Evolutionary conservation across 2,113 vertebrate species (phyloP).

Genomic region (Cheilinus undulatus): DNA sequence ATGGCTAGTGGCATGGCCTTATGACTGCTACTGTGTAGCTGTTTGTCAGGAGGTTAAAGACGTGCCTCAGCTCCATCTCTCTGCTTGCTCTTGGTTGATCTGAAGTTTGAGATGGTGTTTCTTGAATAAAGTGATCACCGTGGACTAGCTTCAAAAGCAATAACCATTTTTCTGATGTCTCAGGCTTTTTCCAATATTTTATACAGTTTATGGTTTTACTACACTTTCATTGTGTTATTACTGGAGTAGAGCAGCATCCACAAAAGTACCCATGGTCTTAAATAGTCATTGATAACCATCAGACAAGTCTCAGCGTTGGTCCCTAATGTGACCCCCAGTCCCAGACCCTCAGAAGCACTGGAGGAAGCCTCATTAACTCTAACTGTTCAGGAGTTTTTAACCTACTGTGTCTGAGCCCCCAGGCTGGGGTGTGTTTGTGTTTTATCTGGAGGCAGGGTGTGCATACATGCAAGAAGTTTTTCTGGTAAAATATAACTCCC

Average conservation of each 20-base stretch:
- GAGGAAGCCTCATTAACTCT: conserved; percentile 60
- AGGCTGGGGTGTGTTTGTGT: conserved; percentile 48
- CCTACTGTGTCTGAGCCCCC: conserved; percentile 31
- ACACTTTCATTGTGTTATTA: conserved; percentile 5
- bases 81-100: no score
- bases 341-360: conserved; percentile 31
- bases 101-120: no score
- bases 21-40: no score
- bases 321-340: not conserved
- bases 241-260: conserved; percentile 2
- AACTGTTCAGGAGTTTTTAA: conserved; percentile 13
- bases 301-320: conserved; percentile 8
- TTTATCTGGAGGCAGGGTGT: conserved; percentile 45
- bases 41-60: no score
- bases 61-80: no score
- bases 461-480: conserved; percentile 53
- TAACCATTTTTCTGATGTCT: no score
- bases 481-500: conserved; percentile 69
- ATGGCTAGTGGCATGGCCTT: no score
- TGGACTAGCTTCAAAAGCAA: no score
- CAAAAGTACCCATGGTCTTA: conserved; percentile 2
- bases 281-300: conserved; percentile 13
- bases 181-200: no score
- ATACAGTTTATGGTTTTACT: not conserved
- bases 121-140: no score